These are phyloP conservation scores for Salmo trutta DNA, from an alignment of 2,797 vertebrate species.

Conservation along the genomic window DNA sequence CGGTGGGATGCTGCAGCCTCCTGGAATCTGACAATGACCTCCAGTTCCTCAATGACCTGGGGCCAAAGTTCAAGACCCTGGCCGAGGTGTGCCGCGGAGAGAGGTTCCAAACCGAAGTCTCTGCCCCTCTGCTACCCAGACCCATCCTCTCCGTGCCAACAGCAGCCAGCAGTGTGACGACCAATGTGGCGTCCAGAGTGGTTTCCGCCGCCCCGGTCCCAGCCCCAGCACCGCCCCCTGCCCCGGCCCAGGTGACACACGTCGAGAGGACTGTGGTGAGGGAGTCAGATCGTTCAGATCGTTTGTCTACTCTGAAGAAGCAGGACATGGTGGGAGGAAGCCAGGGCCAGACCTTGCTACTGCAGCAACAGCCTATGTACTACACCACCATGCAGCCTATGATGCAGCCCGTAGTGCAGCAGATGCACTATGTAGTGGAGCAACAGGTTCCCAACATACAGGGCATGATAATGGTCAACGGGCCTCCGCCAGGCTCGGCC, in stretches of 20 bases:
- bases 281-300: conserved; percentile 31
- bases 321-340: conserved; percentile 23
- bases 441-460: conserved; percentile 77
- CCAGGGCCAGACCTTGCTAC: conserved; percentile 57
- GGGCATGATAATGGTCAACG: conserved; percentile 68
- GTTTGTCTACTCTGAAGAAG: conserved; percentile 32
- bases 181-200: not conserved
- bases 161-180: conserved; percentile 1
- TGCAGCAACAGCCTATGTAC: conserved; percentile 65
- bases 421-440: conserved; percentile 71
- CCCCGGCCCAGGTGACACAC: conserved; percentile 3
- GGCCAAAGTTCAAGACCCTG: conserved; percentile 89
- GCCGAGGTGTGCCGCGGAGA: conserved; percentile 83
- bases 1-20: conserved; percentile 84
- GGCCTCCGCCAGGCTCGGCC: conserved; percentile 29
- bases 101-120: conserved; percentile 43
- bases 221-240: conserved; percentile 9
- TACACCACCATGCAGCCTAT: conserved; percentile 47
- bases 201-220: conserved; percentile 9
- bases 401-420: conserved; percentile 52
- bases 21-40: conserved; percentile 81
- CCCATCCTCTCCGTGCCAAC: conserved; percentile 7
- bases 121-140: conserved; percentile 23
- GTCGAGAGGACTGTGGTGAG: conserved; percentile 30
- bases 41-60: conserved; percentile 84